Evolutionary conservation across 2,797 vertebrate genomes (phyloP).

Genomic region (Taenioides sp.): DNA sequence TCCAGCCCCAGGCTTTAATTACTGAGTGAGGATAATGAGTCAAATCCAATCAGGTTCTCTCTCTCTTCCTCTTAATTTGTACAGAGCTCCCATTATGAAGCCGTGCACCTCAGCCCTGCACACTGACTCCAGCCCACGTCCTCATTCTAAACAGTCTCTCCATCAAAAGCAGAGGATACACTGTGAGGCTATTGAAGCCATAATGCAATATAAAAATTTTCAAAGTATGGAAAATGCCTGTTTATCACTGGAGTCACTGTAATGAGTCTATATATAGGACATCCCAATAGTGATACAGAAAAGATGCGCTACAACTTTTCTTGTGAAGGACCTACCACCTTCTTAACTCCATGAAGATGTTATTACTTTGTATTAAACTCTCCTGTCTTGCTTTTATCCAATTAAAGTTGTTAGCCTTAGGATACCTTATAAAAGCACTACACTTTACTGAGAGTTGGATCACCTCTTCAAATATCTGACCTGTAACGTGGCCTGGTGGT

Average conservation of each 20-base stretch:
- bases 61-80: constrained; percentile 78
- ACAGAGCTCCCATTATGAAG: constrained; percentile 70
- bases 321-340: too few species aligned
- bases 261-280: neutral
- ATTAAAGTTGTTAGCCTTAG: too few species aligned
- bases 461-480: too few species aligned
- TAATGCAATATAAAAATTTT: neutral
- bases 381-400: too few species aligned
- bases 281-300: neutral
- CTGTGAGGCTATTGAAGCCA: neutral
- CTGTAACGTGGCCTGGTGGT: too few species aligned
- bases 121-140: constrained; percentile 58
- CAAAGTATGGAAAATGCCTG: neutral
- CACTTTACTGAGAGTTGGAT: too few species aligned
- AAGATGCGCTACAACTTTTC: too few species aligned
- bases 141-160: constrained; percentile 41
- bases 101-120: constrained; percentile 62
- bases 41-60: constrained; percentile 78
- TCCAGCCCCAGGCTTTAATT: constrained; percentile 79
- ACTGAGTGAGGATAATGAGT: constrained; percentile 80
- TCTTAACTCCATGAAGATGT: too few species aligned
- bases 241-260: neutral
- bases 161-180: constrained; percentile 9
- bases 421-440: too few species aligned
- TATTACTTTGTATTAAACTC: too few species aligned